These are phyloP conservation scores for Sesia apiformis DNA, from an alignment of 2,888 invertebrate species.

Conservation along the genomic window DNA sequence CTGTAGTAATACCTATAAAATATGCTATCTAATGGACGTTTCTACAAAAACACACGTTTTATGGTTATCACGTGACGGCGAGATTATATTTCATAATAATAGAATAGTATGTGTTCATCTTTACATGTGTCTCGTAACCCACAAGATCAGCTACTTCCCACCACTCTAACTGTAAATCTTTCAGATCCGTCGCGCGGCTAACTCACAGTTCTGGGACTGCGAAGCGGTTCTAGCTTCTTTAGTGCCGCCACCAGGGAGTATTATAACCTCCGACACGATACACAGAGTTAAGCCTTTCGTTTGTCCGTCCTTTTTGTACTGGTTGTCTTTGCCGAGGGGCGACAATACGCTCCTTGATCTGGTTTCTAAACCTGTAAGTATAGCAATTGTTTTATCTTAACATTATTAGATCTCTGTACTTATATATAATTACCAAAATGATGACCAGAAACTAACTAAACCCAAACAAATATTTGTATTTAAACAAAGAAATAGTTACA, in stretches of 20 bases:
- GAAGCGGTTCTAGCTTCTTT: constrained; percentile 42
- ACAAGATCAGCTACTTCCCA: no score
- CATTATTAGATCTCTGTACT: neutral
- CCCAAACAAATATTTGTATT: no score
- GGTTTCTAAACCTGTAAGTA: constrained; percentile 60
- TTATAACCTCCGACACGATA: constrained; percentile 28
- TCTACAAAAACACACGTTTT: no score
- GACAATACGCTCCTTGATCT: constrained; percentile 59
- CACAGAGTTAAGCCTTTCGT: constrained; percentile 39
- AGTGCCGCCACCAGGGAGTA: constrained; percentile 39
- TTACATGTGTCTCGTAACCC: no score
- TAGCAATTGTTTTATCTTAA: neutral
- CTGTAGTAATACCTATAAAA: no score
- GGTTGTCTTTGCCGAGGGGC: constrained; percentile 59
- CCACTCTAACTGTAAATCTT: no score
- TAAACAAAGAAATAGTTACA: no score
- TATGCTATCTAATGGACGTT: no score
- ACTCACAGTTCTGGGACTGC: constrained; percentile 62
- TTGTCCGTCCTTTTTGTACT: constrained; percentile 60
- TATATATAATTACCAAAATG: neutral
- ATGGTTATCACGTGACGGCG: no score
- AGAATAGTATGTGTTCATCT: no score
- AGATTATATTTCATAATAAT: no score
- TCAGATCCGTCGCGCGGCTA: constrained; percentile 50
- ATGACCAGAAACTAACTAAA: no score